These are phyloP conservation scores for Leptobrachium ailaonicum DNA, from an alignment of 2,113 vertebrate species.

Conservation along the genomic window DNA sequence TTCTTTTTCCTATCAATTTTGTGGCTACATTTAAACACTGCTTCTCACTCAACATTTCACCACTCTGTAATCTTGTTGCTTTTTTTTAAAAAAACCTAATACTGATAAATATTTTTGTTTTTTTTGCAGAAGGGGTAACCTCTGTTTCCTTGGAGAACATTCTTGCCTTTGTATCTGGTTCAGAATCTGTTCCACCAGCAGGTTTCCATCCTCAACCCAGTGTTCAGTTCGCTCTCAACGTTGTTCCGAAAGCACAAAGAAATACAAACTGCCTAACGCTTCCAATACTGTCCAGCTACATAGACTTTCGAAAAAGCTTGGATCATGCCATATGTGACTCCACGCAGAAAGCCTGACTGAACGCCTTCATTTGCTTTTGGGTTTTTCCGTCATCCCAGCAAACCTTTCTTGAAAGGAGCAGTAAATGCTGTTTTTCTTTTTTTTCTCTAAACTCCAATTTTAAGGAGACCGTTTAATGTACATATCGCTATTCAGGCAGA, in stretches of 20 bases:
- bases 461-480: too few species aligned
- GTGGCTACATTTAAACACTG: too few species aligned
- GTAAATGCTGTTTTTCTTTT: neutral
- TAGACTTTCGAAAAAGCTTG: constrained; percentile 82
- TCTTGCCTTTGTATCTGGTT: constrained; percentile 79
- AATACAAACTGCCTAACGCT: constrained; percentile 73
- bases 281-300: constrained; percentile 75
- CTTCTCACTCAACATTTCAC: too few species aligned
- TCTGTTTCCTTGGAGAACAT: constrained; percentile 81
- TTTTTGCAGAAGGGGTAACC: constrained; percentile 75
- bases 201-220: constrained; percentile 76
- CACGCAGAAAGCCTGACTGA: neutral
- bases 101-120: neutral
- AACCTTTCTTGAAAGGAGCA: neutral
- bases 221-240: constrained; percentile 73
- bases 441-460: too few species aligned
- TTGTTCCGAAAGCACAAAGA: constrained; percentile 75
- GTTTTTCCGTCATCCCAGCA: neutral
- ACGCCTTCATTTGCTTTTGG: neutral
- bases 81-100: neutral
- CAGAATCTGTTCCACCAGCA: constrained; percentile 66
- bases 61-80: too few species aligned
- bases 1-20: too few species aligned
- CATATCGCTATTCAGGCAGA: too few species aligned
- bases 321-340: constrained; percentile 72